phyloP scores from a whole-genome alignment of 1,140 invertebrate species.

The Cyrtorhinus lividipennis region DNA sequence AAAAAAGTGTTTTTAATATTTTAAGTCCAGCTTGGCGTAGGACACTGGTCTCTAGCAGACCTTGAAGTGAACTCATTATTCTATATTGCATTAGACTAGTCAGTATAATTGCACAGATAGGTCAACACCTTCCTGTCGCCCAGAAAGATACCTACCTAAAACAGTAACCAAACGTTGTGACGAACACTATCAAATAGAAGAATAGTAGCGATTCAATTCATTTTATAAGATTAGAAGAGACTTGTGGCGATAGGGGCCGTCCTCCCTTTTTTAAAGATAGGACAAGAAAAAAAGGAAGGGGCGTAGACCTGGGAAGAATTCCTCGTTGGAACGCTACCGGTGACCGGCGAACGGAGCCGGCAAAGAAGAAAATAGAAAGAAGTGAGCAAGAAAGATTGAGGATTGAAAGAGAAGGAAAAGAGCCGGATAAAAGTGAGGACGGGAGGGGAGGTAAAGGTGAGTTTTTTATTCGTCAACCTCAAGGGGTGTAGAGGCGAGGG shows the following conservation, averaged over 20 bases:
- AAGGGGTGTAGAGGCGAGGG: too few species aligned
- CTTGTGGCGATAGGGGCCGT: background rate
- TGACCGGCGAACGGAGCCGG: slow-evolving; percentile 3
- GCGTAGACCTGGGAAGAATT: slow-evolving; percentile 14
- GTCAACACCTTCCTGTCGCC: too few species aligned
- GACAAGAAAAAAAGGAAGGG: slow-evolving; percentile 13
- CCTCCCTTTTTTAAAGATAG: background rate
- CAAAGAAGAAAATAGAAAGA: slow-evolving; percentile 11
- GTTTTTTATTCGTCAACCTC: slow-evolving; percentile 11
- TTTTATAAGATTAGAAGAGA: slow-evolving; percentile 5
- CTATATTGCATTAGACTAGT: background rate
- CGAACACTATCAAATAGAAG: background rate
- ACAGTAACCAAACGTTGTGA: background rate
- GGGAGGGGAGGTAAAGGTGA: slow-evolving; percentile 1
- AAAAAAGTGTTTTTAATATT: too few species aligned
- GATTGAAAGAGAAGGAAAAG: background rate
- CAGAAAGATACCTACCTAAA: too few species aligned
- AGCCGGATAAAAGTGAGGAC: background rate
- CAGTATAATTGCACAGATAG: background rate
- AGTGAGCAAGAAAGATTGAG: background rate
- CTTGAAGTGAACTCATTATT: too few species aligned
- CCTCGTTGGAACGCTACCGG: slow-evolving; percentile 12
- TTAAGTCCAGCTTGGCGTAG: too few species aligned
- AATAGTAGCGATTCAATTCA: background rate
- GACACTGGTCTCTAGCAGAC: too few species aligned